Base-by-base conservation (phyloP, 2,888 invertebrate species). In the Nezara viridula region DNA sequence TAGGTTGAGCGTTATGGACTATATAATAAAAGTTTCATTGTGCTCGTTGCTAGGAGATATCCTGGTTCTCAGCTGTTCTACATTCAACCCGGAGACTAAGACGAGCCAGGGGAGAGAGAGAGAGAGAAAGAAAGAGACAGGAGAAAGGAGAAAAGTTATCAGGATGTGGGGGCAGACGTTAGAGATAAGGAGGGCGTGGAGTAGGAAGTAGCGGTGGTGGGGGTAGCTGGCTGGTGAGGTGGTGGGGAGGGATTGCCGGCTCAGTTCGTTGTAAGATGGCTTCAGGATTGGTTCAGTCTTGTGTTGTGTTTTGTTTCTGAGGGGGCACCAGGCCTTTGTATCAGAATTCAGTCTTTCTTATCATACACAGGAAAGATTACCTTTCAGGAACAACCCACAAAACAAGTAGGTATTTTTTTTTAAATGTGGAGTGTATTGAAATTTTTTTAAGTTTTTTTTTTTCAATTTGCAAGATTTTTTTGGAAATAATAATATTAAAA, bases 301-400 rank as follows among this genome's bases (percentile, higher is more conserved):
- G 89, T 89, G 66, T 86, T 89, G 86, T 89, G 89, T 66, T 73
- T 89, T 89, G 89, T 89, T 89, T 89, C 89, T 89, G 89, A 89
- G 73, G 73, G 89, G 89, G 86, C 81, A 89, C 89, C 73, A 49
- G 86, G 77, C 60, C 89, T 89, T 85, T 73, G 49, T 44, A 49
- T 86, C 86, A 66, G 49, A 49, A 49, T 21, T n/a, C 85, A 37
- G 85, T 52, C 86, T 37, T 47, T 44, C 86, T 52, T 16, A 19
- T 44, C 40, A 40, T 55, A 47, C 60, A 49, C 89, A 66, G 66
- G 89, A 66, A 73, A 40, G 86, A 47, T 86, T 49, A 73, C 89
- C 89, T 86, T 86, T 89, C 89, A 89, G 89, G 86, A 89, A 86
- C 89, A 89, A 89, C 86, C 66, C 89, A 86, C 86, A 89, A 86